Evolutionary conservation across 92 coral and sea anemone genomes (phyloP).

Genomic region (Nematostella vectensis): DNA sequence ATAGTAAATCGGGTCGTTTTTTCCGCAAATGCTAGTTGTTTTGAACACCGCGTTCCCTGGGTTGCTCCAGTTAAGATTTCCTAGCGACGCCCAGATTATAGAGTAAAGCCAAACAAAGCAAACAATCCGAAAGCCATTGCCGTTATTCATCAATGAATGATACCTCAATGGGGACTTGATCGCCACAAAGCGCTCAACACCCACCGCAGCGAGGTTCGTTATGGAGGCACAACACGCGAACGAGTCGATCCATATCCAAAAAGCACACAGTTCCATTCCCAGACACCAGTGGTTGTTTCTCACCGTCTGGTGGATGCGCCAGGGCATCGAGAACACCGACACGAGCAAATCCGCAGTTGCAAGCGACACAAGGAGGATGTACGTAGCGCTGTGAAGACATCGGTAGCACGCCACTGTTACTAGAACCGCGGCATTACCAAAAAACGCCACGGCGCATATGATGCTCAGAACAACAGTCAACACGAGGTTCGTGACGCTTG

Average conservation of each 20-base stretch:
- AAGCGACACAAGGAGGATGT: slow-evolving; percentile 62
- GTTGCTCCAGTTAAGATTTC: slow-evolving; percentile 57
- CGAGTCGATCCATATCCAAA: slow-evolving; percentile 77
- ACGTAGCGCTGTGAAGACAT: slow-evolving; percentile 51
- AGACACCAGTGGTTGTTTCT: slow-evolving; percentile 62
- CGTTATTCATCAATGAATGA: slow-evolving; percentile 25
- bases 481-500: slow-evolving; percentile 31
- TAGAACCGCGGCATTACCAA: slow-evolving; percentile 51
- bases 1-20: slow-evolving; percentile 53
- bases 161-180: slow-evolving; percentile 66
- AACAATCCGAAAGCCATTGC: slow-evolving; percentile 44
- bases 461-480: slow-evolving; percentile 27
- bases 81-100: slow-evolving; percentile 46
- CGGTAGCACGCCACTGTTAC: slow-evolving; percentile 44
- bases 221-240: slow-evolving; percentile 74
- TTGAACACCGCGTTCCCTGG: slow-evolving; percentile 31
- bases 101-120: slow-evolving; percentile 59
- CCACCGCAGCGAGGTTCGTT: slow-evolving; percentile 62
- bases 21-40: slow-evolving; percentile 35
- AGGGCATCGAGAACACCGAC: slow-evolving; percentile 61
- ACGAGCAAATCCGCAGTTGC: slow-evolving; percentile 74
- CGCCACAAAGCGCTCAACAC: slow-evolving; percentile 74
- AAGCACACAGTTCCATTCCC: slow-evolving; percentile 35
- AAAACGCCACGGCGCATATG: slow-evolving; percentile 44
- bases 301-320: slow-evolving; percentile 45